Evolutionary conservation across 2,888 invertebrate genomes (phyloP).

Genomic region (Prosopocoilus inquinatus): DNA sequence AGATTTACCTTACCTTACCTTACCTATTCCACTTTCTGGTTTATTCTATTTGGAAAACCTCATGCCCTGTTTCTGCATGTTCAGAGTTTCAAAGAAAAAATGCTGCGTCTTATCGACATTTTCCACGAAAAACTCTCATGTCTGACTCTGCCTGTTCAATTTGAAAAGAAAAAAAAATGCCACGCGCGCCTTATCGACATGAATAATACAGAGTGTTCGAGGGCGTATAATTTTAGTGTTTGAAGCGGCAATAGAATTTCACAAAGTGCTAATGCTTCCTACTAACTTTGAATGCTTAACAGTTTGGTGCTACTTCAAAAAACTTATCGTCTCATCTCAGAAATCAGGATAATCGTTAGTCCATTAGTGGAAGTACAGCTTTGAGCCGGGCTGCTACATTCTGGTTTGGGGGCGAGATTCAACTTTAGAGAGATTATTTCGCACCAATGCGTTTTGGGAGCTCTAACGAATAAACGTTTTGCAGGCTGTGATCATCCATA

Average conservation of each 20-base stretch:
- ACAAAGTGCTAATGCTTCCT: conserved; percentile 31
- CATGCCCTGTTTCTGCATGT: too few species aligned
- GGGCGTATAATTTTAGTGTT: neutral
- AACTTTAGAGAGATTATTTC: conserved; percentile 41
- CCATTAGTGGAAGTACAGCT: conserved; percentile 43
- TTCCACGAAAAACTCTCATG: too few species aligned
- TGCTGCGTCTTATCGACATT: too few species aligned
- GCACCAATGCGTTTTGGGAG: conserved; percentile 35
- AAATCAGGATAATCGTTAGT: conserved; percentile 47
- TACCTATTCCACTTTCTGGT: too few species aligned
- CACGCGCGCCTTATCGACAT: too few species aligned
- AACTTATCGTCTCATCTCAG: conserved; percentile 38
- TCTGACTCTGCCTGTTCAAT: too few species aligned
- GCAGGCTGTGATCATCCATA: conserved; percentile 31
- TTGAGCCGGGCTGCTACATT: conserved; percentile 35
- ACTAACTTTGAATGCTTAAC: conserved; percentile 33
- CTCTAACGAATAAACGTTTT: conserved; percentile 35
- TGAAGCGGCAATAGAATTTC: neutral
- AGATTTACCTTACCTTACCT: too few species aligned
- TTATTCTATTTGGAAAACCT: too few species aligned
- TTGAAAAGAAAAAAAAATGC: too few species aligned
- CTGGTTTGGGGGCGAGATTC: conserved; percentile 30
- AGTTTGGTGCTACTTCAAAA: conserved; percentile 36
- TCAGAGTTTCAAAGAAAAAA: too few species aligned
- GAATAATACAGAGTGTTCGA: neutral